Evolutionary conservation across 2,888 invertebrate species (phyloP).

Genomic region (Orthosia gracilis): DNA sequence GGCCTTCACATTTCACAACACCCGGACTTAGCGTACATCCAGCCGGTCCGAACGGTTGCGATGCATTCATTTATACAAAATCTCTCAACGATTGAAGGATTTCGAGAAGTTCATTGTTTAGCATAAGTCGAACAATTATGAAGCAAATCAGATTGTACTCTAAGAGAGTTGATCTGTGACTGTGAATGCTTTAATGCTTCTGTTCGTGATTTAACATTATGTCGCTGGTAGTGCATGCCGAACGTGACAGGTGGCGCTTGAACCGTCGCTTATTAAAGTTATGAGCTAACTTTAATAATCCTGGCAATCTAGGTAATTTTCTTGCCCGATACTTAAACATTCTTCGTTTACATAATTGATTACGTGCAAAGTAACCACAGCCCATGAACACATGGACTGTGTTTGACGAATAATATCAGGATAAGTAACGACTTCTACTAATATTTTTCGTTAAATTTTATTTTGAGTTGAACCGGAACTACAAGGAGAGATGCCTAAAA

Average conservation of each 20-base stretch:
- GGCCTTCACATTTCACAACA: conserved; percentile 90
- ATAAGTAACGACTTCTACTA: neutral
- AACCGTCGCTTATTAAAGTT: conserved; percentile 36
- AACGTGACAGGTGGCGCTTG: conserved; percentile 39
- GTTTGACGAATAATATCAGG: too few species aligned
- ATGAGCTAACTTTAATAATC: conserved; percentile 43
- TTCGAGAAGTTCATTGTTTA: conserved; percentile 61
- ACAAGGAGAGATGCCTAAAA: conserved; percentile 16
- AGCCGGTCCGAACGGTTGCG: conserved; percentile 75
- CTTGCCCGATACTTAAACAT: conserved; percentile 24
- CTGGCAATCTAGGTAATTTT: conserved; percentile 27
- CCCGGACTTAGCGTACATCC: conserved; percentile 90
- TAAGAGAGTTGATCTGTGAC: conserved; percentile 22
- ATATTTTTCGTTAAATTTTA: neutral
- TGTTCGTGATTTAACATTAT: conserved; percentile 20
- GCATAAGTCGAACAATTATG: conserved; percentile 47
- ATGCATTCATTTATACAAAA: conserved; percentile 76
- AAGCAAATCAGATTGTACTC: conserved; percentile 25
- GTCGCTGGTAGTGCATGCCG: conserved; percentile 6
- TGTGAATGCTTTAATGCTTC: conserved; percentile 13
- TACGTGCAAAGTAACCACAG: conserved; percentile 10
- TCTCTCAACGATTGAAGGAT: conserved; percentile 66
- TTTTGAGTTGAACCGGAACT: conserved; percentile 13
- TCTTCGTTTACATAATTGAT: conserved; percentile 31
- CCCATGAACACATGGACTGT: neutral